Percentiles rank a stretch among this genome's conserved stretches.
These are phyloP conservation scores for Platycheirus rosarum DNA, from an alignment of 2,888 invertebrate species.

Conservation along the genomic window DNA sequence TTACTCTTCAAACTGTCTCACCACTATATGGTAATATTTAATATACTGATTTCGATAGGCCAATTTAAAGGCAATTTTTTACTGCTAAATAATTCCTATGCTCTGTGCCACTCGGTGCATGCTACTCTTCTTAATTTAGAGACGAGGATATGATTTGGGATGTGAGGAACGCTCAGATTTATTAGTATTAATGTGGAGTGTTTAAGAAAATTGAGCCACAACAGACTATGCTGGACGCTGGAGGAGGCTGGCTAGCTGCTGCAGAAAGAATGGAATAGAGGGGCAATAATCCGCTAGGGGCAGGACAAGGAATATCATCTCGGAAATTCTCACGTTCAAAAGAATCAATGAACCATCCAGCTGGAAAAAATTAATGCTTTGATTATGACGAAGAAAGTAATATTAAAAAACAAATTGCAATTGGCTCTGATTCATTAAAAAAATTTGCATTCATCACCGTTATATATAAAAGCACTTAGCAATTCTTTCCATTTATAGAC, in stretches of 20 bases:
- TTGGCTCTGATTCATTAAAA: constrained; percentile 37
- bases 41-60: constrained; percentile 54
- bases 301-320: constrained; percentile 31
- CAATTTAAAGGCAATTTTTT: constrained; percentile 57
- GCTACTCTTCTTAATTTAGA: constrained; percentile 59
- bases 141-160: constrained; percentile 46
- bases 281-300: neutral
- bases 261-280: too few relatives aligned
- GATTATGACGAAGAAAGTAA: constrained; percentile 34
- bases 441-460: neutral
- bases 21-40: neutral
- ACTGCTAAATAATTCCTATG: constrained; percentile 30
- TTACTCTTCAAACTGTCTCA: constrained; percentile 7
- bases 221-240: constrained; percentile 24
- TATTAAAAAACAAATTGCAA: constrained; percentile 1
- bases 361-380: constrained; percentile 25
- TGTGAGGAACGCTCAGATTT: constrained; percentile 61
- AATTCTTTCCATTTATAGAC: too few relatives aligned
- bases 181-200: constrained; percentile 64
- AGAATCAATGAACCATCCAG: constrained; percentile 52
- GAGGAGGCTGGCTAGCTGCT: constrained; percentile 34
- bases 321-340: constrained; percentile 55
- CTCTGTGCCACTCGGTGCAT: constrained; percentile 52
- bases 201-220: constrained; percentile 63
- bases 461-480: constrained; percentile 2